Conservation (phyloP, 2,797 vertebrate species). For the Avahi laniger region DNA sequence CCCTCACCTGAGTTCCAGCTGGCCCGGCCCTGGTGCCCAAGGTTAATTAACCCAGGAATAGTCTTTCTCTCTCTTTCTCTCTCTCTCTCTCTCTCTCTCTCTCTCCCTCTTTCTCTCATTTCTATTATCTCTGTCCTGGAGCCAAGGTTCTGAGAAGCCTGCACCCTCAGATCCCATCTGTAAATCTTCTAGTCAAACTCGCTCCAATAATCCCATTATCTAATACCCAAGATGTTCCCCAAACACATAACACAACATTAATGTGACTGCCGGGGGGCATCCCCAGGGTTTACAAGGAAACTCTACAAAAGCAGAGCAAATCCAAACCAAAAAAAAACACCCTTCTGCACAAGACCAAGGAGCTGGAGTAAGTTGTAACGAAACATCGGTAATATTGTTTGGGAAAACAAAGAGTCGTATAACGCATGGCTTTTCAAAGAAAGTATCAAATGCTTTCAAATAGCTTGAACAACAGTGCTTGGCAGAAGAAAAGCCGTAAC, state of each 20-base stretch:
- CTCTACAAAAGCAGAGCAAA: constrained; percentile 57
- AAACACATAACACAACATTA: constrained; percentile 57
- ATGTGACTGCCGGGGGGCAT: constrained; percentile 36
- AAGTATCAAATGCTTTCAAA: not conserved
- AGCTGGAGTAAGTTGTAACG: constrained; percentile 24
- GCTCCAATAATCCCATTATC: not conserved
- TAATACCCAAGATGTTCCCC: constrained; percentile 44
- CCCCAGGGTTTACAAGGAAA: constrained; percentile 55
- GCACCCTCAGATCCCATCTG: not conserved
- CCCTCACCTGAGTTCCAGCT: not conserved
- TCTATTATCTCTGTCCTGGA: not conserved
- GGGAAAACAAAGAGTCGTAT: constrained; percentile 31
- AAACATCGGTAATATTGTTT: constrained; percentile 35
- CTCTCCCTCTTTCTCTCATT: too few species aligned
- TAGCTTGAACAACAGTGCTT: not conserved
- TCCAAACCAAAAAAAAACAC: not conserved
- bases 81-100: too few species aligned
- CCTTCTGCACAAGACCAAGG: not conserved
- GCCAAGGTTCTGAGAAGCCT: not conserved
- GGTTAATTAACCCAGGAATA: not conserved
- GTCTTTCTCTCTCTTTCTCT: not conserved
- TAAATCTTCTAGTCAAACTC: not conserved
- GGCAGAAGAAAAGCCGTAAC: not conserved
- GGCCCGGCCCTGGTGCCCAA: not conserved
- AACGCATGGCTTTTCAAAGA: constrained; percentile 41